phyloP scores from a whole-genome alignment of 1,140 invertebrate genomes.

The Hycleus phaleratus region DNA sequence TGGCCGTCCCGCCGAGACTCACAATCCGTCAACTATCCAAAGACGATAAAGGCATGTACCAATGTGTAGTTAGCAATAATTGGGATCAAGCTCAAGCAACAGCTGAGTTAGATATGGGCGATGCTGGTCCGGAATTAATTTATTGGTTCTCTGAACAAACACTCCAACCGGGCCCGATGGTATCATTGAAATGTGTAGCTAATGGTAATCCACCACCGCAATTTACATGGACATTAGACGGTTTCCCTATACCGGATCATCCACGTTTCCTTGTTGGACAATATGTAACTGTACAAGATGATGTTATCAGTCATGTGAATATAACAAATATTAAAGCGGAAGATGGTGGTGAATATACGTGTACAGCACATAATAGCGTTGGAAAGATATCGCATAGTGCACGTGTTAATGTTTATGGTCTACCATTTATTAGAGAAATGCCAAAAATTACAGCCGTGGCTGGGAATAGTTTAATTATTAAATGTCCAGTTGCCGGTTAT shows the following conservation, averaged over 20 bases:
- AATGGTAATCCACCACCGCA: constrained; percentile 85
- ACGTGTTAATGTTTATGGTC: constrained; percentile 84
- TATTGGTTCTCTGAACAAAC: constrained; percentile 88
- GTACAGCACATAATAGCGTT: constrained; percentile 76
- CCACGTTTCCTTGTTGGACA: constrained; percentile 78
- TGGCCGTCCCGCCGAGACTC: constrained; percentile 46
- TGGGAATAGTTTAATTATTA: constrained; percentile 74
- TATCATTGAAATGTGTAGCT: constrained; percentile 85
- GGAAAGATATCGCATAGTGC: constrained; percentile 68
- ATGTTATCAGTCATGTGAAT: constrained; percentile 92
- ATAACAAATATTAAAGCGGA: constrained; percentile 80
- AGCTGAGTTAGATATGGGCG: constrained; percentile 73
- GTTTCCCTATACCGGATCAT: constrained; percentile 69
- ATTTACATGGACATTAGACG: constrained; percentile 82
- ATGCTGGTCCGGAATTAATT: constrained; percentile 74
- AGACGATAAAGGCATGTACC: constrained; percentile 81
- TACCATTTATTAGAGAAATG: constrained; percentile 85
- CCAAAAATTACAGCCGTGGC: constrained; percentile 84
- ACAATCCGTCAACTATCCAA: constrained; percentile 62
- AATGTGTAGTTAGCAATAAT: constrained; percentile 80
- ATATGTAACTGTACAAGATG: constrained; percentile 83
- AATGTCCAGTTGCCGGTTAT: constrained; percentile 89
- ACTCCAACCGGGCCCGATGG: constrained; percentile 76
- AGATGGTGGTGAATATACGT: constrained; percentile 88
- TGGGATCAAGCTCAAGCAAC: constrained; percentile 78